A percentile compares a stretch with the other conserved stretches of the same genome.
Conservation (phyloP, 1,140 invertebrate genomes). For the Tribolium castaneum region DNA sequence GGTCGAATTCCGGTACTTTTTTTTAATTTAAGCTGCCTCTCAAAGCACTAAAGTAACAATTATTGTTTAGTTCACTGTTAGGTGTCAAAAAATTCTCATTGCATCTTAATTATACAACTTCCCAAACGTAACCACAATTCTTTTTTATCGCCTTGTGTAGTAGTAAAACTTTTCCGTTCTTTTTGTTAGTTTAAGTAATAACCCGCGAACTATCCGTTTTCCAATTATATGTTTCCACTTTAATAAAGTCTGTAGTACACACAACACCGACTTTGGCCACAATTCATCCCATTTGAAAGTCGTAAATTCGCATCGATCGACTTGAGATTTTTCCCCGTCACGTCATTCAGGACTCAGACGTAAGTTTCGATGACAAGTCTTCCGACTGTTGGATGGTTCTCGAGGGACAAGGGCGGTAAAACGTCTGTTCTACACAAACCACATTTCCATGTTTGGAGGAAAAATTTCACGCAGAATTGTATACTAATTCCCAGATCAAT, state of each 20-base stretch:
- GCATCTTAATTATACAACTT: too few relatives aligned
- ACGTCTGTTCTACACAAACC: slow-evolving; percentile 5
- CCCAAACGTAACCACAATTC: neutral
- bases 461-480: neutral
- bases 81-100: too few relatives aligned
- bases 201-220: neutral
- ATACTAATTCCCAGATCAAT: too few relatives aligned
- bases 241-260: neutral
- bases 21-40: too few relatives aligned
- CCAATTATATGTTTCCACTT: neutral
- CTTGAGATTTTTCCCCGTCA: slow-evolving; percentile 11
- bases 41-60: too few relatives aligned
- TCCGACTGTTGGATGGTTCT: slow-evolving; percentile 21
- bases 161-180: neutral
- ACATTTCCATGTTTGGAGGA: neutral
- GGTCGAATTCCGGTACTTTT: too few relatives aligned
- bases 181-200: neutral
- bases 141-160: neutral
- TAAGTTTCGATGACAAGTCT: slow-evolving; percentile 29
- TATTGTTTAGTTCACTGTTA: too few relatives aligned
- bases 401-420: neutral
- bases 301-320: slow-evolving; percentile 6
- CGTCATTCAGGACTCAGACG: slow-evolving; percentile 7
- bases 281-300: slow-evolving; percentile 17
- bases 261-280: neutral